These are phyloP conservation scores for Poecile montanus DNA, from an alignment of 2,797 vertebrate species.

Conservation along the genomic window DNA sequence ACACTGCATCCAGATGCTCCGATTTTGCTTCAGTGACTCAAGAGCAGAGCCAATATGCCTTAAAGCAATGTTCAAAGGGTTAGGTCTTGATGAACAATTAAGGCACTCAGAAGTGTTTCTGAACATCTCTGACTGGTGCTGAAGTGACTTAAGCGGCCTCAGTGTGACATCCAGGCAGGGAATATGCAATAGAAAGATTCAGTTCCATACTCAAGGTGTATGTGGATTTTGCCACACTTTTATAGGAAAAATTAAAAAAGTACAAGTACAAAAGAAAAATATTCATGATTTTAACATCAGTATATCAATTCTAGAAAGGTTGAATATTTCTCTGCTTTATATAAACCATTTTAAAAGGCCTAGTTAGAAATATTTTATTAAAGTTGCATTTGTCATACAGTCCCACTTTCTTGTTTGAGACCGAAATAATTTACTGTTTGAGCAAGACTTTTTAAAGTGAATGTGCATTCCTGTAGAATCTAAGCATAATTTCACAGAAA, in stretches of 20 bases:
- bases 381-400: background rate
- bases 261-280: background rate
- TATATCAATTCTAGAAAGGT: background rate
- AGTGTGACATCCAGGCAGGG: background rate
- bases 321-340: background rate
- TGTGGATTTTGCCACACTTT: background rate
- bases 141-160: slow-evolving; percentile 35
- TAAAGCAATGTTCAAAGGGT: slow-evolving; percentile 27
- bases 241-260: background rate
- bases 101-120: slow-evolving; percentile 17
- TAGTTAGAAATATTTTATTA: background rate
- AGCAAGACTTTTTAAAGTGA: background rate
- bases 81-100: slow-evolving; percentile 44
- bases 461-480: background rate
- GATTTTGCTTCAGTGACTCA: slow-evolving; percentile 72
- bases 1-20: slow-evolving; percentile 70
- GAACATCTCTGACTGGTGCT: slow-evolving; percentile 16
- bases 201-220: background rate
- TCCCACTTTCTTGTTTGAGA: background rate
- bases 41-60: slow-evolving; percentile 57
- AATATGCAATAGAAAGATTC: background rate
- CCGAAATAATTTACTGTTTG: background rate
- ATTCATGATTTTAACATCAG: background rate
- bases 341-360: background rate
- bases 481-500: background rate